Conservation (phyloP, 2,888 invertebrate genomes). For the Unio delphinus region DNA sequence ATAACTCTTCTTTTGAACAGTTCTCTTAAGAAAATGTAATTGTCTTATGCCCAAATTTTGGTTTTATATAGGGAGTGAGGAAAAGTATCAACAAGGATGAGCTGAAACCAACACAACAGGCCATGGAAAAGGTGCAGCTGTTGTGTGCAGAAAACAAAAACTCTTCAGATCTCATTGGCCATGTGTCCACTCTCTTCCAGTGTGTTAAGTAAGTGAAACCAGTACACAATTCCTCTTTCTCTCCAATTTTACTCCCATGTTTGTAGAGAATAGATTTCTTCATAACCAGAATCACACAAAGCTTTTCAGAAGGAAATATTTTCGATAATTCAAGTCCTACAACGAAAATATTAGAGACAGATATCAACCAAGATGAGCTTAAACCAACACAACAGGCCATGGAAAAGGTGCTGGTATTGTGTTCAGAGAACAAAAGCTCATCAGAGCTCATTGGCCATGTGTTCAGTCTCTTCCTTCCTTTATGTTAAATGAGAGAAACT, state of each 20-base stretch:
- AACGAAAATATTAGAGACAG: too few relatives aligned
- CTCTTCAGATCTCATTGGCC: slow-evolving; percentile 93
- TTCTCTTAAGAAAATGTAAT: background rate
- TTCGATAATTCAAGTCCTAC: too few relatives aligned
- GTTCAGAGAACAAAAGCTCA: slow-evolving; percentile 91
- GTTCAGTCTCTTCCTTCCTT: slow-evolving; percentile 81
- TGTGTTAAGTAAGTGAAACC: slow-evolving; percentile 63
- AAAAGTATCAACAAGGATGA: slow-evolving; percentile 86
- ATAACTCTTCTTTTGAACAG: too few relatives aligned
- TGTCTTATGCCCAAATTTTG: background rate
- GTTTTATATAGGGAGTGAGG: slow-evolving; percentile 56
- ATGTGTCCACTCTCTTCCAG: slow-evolving; percentile 86
- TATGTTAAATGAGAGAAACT: slow-evolving; percentile 62
- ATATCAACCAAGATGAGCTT: slow-evolving; percentile 88
- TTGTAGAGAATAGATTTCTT: background rate
- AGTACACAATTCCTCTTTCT: too few relatives aligned
- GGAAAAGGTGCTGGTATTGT: slow-evolving; percentile 93
- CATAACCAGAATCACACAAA: background rate
- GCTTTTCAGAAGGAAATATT: too few relatives aligned
- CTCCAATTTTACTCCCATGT: background rate
- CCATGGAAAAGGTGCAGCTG: slow-evolving; percentile 93
- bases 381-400: slow-evolving; percentile 92
- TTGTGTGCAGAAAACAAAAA: slow-evolving; percentile 93
- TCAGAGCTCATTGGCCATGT: slow-evolving; percentile 94
- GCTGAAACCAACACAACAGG: slow-evolving; percentile 89